Conservation (phyloP, 2,797 vertebrate genomes). For the Falco concolor region DNA sequence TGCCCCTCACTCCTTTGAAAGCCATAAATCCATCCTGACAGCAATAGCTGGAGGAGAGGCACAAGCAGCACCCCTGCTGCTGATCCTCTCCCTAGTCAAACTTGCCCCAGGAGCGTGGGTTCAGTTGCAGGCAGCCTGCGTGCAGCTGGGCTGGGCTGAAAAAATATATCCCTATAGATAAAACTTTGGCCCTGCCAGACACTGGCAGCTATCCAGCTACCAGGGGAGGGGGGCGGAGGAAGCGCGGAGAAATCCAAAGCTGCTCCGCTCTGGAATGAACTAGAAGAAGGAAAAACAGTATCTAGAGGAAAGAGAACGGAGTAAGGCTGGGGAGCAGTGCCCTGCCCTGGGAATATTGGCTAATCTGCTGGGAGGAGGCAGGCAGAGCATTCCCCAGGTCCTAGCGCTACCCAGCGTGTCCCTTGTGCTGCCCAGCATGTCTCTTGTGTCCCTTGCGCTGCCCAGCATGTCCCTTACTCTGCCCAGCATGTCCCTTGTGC, state of each 20-base stretch:
- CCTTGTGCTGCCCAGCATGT: background rate
- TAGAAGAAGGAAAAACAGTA: background rate
- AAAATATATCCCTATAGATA: background rate
- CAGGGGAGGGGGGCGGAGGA: fast-evolving
- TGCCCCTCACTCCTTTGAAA: background rate
- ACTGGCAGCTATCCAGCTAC: background rate
- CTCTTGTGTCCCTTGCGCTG: no score
- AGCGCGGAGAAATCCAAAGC: background rate
- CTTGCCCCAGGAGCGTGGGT: background rate
- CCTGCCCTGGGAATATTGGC: constrained; percentile 44
- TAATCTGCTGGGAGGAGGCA: constrained; percentile 49
- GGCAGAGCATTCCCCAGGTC: background rate
- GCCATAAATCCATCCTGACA: constrained; percentile 48
- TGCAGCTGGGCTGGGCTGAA: background rate
- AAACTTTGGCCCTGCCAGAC: constrained; percentile 3
- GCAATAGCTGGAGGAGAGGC: constrained; percentile 5
- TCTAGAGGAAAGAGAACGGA: background rate
- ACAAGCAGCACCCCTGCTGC: background rate
- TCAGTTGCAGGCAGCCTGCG: background rate
- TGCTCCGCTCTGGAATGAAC: background rate
- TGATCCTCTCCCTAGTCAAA: background rate
- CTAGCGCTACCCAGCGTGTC: background rate
- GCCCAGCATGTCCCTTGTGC: no score
- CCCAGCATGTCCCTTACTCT: no score
- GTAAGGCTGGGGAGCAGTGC: background rate